These are phyloP conservation scores for Agelastica alni DNA, from an alignment of 2,888 invertebrate species.

Conservation along the genomic window DNA sequence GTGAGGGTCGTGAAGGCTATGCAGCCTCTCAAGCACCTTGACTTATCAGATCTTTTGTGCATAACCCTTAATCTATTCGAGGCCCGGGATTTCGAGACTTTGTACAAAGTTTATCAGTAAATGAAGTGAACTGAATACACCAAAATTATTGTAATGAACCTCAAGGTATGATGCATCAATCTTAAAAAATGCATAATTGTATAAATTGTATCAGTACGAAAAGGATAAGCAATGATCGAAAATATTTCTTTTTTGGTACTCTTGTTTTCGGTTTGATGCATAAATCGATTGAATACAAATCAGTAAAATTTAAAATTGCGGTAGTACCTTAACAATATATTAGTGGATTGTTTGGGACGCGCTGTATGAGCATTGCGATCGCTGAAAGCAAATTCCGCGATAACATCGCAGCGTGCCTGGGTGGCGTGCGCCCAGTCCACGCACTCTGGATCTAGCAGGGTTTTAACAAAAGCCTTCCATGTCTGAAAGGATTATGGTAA, in stretches of 20 bases:
- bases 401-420: constrained; percentile 35
- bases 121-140: too few species aligned
- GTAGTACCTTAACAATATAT: background rate
- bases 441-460: constrained; percentile 9
- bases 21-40: too few species aligned
- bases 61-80: too few species aligned
- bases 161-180: too few species aligned
- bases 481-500: constrained; percentile 15
- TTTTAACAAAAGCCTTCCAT: constrained; percentile 13
- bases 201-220: too few species aligned
- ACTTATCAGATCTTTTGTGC: too few species aligned
- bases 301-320: background rate
- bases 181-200: too few species aligned
- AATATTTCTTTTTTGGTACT: background rate
- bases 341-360: background rate
- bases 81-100: too few species aligned
- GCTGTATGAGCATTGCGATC: background rate
- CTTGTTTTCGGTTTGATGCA: background rate
- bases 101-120: too few species aligned
- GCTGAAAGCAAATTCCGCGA: constrained; percentile 27
- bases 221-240: background rate
- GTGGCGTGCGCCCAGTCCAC: constrained; percentile 48
- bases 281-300: background rate
- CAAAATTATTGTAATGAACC: too few species aligned
- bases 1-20: too few species aligned